These are phyloP conservation scores for Scrobipalpa atriplicella DNA, from an alignment of 2,888 invertebrate genomes.

Conservation along the genomic window DNA sequence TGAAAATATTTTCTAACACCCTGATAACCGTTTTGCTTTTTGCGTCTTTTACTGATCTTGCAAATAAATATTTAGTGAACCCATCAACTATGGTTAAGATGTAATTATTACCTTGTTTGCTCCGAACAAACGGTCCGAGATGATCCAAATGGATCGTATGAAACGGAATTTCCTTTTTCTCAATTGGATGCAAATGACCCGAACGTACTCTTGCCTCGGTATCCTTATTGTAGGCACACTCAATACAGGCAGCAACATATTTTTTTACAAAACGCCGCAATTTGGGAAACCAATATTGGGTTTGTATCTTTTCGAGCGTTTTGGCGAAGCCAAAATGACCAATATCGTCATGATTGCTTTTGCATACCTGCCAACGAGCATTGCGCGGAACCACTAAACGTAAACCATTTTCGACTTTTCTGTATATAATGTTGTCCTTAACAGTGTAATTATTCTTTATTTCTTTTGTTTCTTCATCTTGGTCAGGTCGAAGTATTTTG, in stretches of 20 bases:
- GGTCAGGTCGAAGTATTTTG: background rate
- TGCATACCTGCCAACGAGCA: conserved; percentile 45
- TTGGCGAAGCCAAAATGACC: conserved; percentile 25
- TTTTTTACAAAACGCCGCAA: conserved; percentile 27
- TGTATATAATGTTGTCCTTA: conserved; percentile 20
- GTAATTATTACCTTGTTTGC: conserved; percentile 46
- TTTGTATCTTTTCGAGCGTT: conserved; percentile 19
- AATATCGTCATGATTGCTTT: conserved; percentile 51
- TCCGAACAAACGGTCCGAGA: conserved; percentile 55
- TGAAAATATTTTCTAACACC: conserved; percentile 27
- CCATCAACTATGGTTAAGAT: conserved; percentile 52
- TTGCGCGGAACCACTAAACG: conserved; percentile 49
- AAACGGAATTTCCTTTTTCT: conserved; percentile 52
- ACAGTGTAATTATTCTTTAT: conserved; percentile 34
- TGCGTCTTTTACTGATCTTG: conserved; percentile 39
- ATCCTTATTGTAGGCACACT: conserved; percentile 32
- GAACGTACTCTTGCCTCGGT: background rate
- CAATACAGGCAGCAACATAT: conserved; percentile 24
- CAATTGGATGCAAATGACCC: conserved; percentile 42
- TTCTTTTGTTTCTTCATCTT: conserved; percentile 23
- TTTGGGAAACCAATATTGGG: conserved; percentile 25
- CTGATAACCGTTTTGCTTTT: conserved; percentile 26
- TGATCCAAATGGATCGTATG: conserved; percentile 61
- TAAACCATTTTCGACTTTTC: conserved; percentile 29
- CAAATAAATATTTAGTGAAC: conserved; percentile 53